Evolutionary conservation across 2,797 vertebrate genomes (phyloP).

Genomic region (Sebastes flavidus): DNA sequence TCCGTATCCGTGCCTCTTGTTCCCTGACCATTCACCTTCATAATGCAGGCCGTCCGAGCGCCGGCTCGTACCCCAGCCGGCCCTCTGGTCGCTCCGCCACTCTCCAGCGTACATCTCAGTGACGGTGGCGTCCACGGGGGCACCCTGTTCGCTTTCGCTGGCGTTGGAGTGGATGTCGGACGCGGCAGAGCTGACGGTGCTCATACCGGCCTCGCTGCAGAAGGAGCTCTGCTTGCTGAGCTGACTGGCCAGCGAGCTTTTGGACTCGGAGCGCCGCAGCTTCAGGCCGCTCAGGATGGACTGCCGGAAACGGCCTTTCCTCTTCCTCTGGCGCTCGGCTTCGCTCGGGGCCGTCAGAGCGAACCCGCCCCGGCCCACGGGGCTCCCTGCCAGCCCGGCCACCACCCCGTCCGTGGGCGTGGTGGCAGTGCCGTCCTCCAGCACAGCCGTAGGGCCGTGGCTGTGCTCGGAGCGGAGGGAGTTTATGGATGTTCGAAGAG

Average conservation of each 20-base stretch:
- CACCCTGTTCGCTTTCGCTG: conserved; percentile 92
- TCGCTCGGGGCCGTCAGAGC: conserved; percentile 94
- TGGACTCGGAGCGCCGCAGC: conserved; percentile 96
- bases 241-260: conserved; percentile 97
- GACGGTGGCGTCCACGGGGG: conserved; percentile 93
- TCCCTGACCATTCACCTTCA: conserved; percentile 93
- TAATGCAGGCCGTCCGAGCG: conserved; percentile 95
- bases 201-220: conserved; percentile 97
- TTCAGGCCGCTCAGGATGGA: conserved; percentile 96
- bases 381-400: conserved; percentile 85
- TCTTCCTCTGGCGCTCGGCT: conserved; percentile 91
- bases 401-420: conserved; percentile 74
- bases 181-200: conserved; percentile 94
- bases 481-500: conserved; percentile 98
- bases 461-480: conserved; percentile 96
- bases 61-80: conserved; percentile 92
- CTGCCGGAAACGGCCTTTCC: conserved; percentile 95
- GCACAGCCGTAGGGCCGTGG: conserved; percentile 87
- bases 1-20: conserved; percentile 95
- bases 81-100: conserved; percentile 95
- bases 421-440: conserved; percentile 80
- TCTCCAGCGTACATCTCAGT: conserved; percentile 95
- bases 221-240: conserved; percentile 99
- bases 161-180: conserved; percentile 97
- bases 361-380: conserved; percentile 93